Conservation (phyloP, 2,113 vertebrate genomes). For the Sylvilagus bachmani region DNA sequence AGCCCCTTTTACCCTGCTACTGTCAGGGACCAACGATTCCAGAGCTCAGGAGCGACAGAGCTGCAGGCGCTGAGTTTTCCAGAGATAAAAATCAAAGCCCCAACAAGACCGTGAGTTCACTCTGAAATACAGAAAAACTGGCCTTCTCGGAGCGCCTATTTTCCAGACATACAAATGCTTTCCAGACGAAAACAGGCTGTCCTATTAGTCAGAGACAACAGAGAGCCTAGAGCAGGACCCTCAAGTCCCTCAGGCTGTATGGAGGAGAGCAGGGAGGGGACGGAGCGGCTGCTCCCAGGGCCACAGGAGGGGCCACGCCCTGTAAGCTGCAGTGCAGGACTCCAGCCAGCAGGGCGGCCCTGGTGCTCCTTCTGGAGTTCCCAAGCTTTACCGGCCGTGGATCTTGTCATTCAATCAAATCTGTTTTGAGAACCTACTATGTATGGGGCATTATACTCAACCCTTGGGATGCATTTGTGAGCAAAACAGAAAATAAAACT, state of each 20-base stretch:
- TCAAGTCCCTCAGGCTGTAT: not conserved
- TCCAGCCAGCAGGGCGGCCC: not conserved
- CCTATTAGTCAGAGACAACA: constrained; percentile 17
- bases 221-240: constrained; percentile 11
- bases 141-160: not conserved
- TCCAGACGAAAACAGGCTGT: constrained; percentile 42
- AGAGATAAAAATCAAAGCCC: constrained; percentile 62
- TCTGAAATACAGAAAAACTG: constrained; percentile 46
- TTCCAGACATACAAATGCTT: constrained; percentile 43
- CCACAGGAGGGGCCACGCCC: accelerated
- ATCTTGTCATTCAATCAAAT: not conserved
- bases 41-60: constrained; percentile 4
- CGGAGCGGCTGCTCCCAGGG: not conserved
- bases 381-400: not conserved
- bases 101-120: not conserved
- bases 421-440: not conserved
- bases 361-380: not conserved
- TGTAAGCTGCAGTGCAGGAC: not conserved
- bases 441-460: not conserved
- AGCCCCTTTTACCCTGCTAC: not conserved
- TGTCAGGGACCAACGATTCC: constrained; percentile 46
- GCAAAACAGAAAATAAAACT: not conserved
- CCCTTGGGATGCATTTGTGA: not conserved
- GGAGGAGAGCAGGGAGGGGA: not conserved
- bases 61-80: not conserved